Base-by-base conservation (phyloP, 2,888 invertebrate genomes). In the Dolomedes plantarius region DNA sequence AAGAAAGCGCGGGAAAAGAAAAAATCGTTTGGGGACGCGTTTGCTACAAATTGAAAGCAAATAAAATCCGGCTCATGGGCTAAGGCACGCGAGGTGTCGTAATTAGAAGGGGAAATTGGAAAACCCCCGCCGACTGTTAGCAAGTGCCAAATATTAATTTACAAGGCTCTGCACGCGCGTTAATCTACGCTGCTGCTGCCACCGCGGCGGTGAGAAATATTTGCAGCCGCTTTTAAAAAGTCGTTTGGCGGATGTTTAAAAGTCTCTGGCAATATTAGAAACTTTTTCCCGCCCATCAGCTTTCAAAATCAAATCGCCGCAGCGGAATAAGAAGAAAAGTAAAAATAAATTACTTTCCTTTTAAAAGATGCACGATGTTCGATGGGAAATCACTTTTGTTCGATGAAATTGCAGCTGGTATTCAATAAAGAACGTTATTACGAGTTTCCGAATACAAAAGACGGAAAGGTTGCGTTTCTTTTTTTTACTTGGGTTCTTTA, bases 401-500 rank as follows among this genome's bases (percentile, higher is more conserved):
- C 83, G 83, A 83, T 83, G 83, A 83, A 83, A 83, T 83, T 83
- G 83, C 83, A 83, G 83, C 77, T 73, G 67, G 83, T 83, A 83
- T 83, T 83, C 83, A 83, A 83, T 83, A 83, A 83, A 83, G 83
- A 83, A 83, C 83, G 83, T 83, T 83, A 83, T 83, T 83, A 83
- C 77, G 77, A 83, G 83, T 83, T 83, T 83, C 73, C 77, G 83
- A 83, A 83, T 77, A 83, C 83, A 83, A 83, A 83, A 83, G 83
- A 65, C 72, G 67, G 68, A 73, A 67, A 67, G 72, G 68, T 27
- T 56, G 69, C 56, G 19, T 68, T 36, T 73, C 41, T 69, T 19
- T 75, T 64, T 72, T 72, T n/a, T 31, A 62, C 36, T 19, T 65
- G 7, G 9, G 50, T 75, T 77, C 56, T 56, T 76, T 83, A 83